Evolutionary conservation across 2,113 vertebrate species (phyloP).

Genomic region (Galemys pyrenaicus): DNA sequence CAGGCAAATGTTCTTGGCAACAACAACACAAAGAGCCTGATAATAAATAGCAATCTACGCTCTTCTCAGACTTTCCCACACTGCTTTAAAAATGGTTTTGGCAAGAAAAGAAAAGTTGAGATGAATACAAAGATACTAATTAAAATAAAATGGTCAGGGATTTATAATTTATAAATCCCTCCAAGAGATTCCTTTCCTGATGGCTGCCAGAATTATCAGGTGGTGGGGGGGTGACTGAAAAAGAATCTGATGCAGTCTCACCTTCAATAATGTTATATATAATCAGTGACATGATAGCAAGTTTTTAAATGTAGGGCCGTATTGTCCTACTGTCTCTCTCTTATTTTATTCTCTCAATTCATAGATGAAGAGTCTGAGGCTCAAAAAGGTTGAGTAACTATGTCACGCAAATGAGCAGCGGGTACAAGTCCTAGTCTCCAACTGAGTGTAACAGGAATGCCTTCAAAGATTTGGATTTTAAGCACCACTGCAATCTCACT

Average conservation of each 20-base stretch:
- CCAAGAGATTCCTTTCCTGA: neutral
- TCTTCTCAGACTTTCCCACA: neutral
- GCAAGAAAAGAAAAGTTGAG: neutral
- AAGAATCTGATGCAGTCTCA: neutral
- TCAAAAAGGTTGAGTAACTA: neutral
- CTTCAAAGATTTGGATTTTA: neutral
- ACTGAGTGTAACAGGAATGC: neutral
- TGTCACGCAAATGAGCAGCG: neutral
- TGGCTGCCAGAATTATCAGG: neutral
- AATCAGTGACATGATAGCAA: neutral
- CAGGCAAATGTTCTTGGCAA: slow-evolving; percentile 48
- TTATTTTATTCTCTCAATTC: neutral
- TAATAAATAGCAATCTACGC: slow-evolving; percentile 9
- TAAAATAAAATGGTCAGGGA: neutral
- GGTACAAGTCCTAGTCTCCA: neutral
- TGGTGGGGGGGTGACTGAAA: neutral
- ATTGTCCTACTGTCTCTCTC: neutral
- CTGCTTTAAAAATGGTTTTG: neutral
- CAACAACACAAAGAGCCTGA: neutral
- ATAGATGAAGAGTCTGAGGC: neutral
- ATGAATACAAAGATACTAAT: neutral
- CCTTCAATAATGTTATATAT: neutral
- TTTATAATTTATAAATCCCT: neutral
- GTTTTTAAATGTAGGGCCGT: neutral
- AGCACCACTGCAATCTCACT: neutral